Conservation (phyloP, 53 echinoderm and acorn worm species). For the Apostichopus leukothele region DNA sequence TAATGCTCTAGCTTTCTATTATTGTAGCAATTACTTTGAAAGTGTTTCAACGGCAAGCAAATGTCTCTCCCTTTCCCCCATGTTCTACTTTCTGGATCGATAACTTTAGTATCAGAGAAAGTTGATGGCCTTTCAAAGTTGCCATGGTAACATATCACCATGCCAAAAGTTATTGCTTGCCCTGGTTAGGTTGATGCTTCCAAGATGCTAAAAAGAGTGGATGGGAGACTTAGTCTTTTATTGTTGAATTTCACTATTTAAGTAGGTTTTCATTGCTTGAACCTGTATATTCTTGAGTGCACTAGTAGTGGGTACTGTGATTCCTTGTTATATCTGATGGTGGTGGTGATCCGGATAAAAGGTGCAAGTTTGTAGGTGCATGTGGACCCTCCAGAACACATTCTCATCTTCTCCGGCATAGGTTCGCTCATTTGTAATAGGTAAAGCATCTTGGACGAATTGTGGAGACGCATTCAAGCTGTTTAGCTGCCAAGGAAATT, state of each 20-base stretch:
- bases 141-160: background rate
- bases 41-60: background rate
- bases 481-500: no score
- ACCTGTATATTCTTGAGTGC: no score
- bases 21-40: conserved; percentile 7
- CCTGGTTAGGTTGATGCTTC: background rate
- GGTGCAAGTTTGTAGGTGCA: background rate
- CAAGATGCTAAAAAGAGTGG: background rate
- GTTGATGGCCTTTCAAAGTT: conserved; percentile 10
- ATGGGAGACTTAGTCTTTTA: no score
- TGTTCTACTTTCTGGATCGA: background rate
- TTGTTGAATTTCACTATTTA: background rate
- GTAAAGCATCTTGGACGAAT: no score
- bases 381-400: no score
- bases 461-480: no score
- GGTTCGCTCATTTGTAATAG: no score
- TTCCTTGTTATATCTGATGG: no score
- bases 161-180: background rate
- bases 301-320: no score
- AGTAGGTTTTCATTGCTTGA: background rate
- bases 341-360: no score
- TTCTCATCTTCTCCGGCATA: no score
- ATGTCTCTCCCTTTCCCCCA: background rate
- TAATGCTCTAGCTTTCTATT: conserved; percentile 14
- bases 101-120: conserved; percentile 9